Conservation (phyloP, 2,888 invertebrate species). For the Apotomis betuletana region DNA sequence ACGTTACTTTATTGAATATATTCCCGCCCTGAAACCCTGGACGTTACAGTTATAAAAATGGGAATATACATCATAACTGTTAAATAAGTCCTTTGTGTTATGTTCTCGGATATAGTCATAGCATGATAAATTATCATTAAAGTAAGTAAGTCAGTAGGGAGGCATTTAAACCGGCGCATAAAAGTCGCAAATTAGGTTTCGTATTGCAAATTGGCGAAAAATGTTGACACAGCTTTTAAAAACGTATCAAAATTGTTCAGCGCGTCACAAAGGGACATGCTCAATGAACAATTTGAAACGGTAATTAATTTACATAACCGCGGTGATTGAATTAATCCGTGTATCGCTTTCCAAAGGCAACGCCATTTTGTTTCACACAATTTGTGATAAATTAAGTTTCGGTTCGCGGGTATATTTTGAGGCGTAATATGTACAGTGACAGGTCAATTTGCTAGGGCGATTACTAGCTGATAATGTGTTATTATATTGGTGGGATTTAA, state of each 20-base stretch:
- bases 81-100: too few species aligned
- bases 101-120: too few species aligned
- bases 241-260: constrained; percentile 10
- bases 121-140: too few species aligned
- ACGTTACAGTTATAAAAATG: too few species aligned
- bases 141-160: too few species aligned
- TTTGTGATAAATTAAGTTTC: constrained; percentile 28
- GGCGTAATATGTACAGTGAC: constrained; percentile 6
- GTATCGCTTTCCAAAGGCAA: constrained; percentile 19
- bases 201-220: neutral
- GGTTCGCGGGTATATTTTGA: constrained; percentile 1
- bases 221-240: neutral
- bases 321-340: constrained; percentile 30
- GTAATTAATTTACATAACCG: constrained; percentile 33
- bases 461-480: neutral
- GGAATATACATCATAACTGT: too few species aligned
- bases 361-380: constrained; percentile 14
- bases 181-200: too few species aligned
- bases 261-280: constrained; percentile 24
- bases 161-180: neutral
- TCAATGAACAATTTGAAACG: constrained; percentile 26
- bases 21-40: too few species aligned
- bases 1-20: too few species aligned
- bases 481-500: neutral
- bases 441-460: neutral